Base-by-base conservation (phyloP, 2,797 vertebrate species). In the Arctocebus calabarensis region DNA sequence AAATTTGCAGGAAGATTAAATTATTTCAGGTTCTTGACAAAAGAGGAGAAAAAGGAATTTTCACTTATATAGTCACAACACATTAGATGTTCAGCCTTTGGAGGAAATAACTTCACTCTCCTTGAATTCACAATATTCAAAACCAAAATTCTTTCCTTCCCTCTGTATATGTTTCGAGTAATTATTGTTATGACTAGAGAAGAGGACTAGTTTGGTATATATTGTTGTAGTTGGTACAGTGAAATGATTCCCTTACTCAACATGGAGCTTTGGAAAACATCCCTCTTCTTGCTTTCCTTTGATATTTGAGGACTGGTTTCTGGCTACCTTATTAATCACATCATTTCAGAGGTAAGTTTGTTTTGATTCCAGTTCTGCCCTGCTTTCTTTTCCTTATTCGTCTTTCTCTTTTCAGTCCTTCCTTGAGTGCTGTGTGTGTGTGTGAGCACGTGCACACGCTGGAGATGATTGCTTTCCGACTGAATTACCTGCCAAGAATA, bases 131-230 rank as follows among this genome's bases (percentile, higher is more conserved):
- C 96, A 85, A n/a, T 95, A 88, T 97, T 79, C 75, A 79, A 96
- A 96, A 93, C 91, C 78, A 62, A 95, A 96, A 96, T 83, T 96
- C 71, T 86, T 96, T 95, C 70, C 90, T 96, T 94, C 64, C n/a
- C 93, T 94, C 82, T 98, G 93, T 97, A 37, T 97, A 70, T 96
- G 95, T 91, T 97, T 29, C 95, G 45, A n/a, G 94, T 95, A 94
- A 96, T 97, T 97, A 97, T 97, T 98, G 97, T 98, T 97, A 96
- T 95, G 87, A 93, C 97, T 98, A 96, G 82, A 96, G 92, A 96
- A 92, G 95, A 96, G 88, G 78, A 75, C 94, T 95, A 68, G 73
- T 95, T 98, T 91, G 96, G 84, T 97, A 90, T 98, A 78, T 98
- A 97, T 96, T 96, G 95, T 91, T 96, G 71, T 73, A 97, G 88